phyloP scores from a whole-genome alignment of 2,113 vertebrate species.

The Nothobranchius kuhntae region DNA sequence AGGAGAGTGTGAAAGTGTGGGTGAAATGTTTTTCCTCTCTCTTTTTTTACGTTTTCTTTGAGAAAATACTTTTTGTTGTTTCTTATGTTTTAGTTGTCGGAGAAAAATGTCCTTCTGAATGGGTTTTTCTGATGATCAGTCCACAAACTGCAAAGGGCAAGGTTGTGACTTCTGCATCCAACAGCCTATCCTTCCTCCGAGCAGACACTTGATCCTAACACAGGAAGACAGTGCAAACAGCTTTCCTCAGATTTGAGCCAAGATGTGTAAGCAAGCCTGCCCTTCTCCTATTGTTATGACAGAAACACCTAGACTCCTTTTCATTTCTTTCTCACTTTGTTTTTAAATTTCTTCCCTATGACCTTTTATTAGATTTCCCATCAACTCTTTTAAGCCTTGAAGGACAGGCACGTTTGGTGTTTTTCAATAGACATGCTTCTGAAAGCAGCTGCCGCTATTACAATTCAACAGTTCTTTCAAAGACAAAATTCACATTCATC shows the following conservation, averaged over 20 bases:
- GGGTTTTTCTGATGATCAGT: slow-evolving; percentile 67
- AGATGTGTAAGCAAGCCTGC: slow-evolving; percentile 43
- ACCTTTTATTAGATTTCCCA: slow-evolving; percentile 56
- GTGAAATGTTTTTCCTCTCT: slow-evolving; percentile 16
- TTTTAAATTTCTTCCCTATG: slow-evolving; percentile 19
- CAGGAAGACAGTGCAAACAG: slow-evolving; percentile 58
- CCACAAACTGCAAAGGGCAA: slow-evolving; percentile 71
- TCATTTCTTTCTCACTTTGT: not conserved
- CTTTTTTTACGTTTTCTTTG: slow-evolving; percentile 5
- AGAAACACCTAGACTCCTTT: slow-evolving; percentile 18
- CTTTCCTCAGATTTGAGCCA: slow-evolving; percentile 54
- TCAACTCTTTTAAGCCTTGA: slow-evolving; percentile 46
- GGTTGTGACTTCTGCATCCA: slow-evolving; percentile 60
- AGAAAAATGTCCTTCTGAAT: slow-evolving; percentile 43
- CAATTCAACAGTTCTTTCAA: not conserved
- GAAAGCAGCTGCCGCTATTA: not conserved
- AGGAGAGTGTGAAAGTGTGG: slow-evolving; percentile 27
- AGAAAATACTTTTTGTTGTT: slow-evolving; percentile 42
- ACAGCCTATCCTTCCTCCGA: slow-evolving; percentile 59
- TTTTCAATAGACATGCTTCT: not conserved
- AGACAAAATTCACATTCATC: not conserved
- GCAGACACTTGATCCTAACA: slow-evolving; percentile 67
- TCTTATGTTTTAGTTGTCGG: slow-evolving; percentile 43
- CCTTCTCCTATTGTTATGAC: slow-evolving; percentile 33
- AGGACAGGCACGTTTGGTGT: slow-evolving; percentile 44